phyloP scores from a whole-genome alignment of 1,140 invertebrate species.

The Diachasmimorpha longicaudata region DNA sequence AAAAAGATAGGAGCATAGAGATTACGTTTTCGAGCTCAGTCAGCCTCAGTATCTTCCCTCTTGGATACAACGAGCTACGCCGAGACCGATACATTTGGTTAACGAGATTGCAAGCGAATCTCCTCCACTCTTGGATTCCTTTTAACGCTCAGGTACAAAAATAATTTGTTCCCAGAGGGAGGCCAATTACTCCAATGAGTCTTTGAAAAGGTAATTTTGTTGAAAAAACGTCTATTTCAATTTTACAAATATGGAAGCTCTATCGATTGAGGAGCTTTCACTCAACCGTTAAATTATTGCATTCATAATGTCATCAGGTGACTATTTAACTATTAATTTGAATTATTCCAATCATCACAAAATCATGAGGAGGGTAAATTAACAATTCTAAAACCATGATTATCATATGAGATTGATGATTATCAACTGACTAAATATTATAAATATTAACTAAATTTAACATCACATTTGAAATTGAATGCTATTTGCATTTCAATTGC shows the following conservation, averaged over 20 bases:
- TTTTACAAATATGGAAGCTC: neutral
- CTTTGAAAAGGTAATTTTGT: neutral
- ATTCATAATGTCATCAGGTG: neutral
- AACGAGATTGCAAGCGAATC: constrained; percentile 22
- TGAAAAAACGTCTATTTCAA: neutral
- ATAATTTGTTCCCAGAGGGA: constrained; percentile 4
- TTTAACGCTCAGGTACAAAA: constrained; percentile 15
- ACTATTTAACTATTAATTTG: neutral
- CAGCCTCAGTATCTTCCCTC: neutral
- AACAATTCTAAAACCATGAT: no score
- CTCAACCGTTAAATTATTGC: neutral
- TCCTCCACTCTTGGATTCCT: constrained; percentile 2
- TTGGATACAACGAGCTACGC: neutral
- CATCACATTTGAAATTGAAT: no score
- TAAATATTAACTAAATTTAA: no score
- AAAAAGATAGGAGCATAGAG: constrained; percentile 2
- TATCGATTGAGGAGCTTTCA: neutral
- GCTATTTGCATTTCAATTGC: no score
- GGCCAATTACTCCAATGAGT: constrained; percentile 13
- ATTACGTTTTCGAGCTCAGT: neutral
- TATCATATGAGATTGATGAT: no score
- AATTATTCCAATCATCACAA: no score
- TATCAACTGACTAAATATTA: no score
- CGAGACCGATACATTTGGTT: constrained; percentile 22
- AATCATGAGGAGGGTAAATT: no score